Evolutionary conservation across 2,797 vertebrate genomes (phyloP).

Genomic region (Phylloscopus collybita): DNA sequence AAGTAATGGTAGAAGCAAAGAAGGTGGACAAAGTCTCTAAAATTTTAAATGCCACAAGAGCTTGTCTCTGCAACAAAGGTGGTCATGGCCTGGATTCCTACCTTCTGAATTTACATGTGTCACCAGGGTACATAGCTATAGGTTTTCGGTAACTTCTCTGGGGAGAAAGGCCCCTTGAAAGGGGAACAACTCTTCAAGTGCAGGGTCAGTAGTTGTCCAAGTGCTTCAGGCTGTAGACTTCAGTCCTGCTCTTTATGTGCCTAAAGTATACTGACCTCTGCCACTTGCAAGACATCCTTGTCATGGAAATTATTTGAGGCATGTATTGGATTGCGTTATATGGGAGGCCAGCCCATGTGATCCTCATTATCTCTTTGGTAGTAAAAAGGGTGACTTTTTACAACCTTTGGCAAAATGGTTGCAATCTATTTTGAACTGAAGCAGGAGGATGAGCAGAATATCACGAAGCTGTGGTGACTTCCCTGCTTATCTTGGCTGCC

Average conservation of each 20-base stretch:
- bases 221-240: background rate
- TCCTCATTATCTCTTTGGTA: background rate
- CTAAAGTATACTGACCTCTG: background rate
- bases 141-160: background rate
- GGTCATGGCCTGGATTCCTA: background rate
- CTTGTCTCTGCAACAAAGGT: background rate
- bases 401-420: conserved; percentile 13
- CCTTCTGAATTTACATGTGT: background rate
- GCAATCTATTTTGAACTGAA: conserved; percentile 21
- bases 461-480: background rate
- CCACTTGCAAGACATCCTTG: background rate
- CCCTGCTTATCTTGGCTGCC: conserved; percentile 27
- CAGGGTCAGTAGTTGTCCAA: background rate
- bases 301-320: background rate
- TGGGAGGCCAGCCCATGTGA: background rate
- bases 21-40: background rate
- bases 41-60: background rate
- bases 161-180: background rate
- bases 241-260: background rate
- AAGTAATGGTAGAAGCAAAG: background rate
- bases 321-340: fast-evolving
- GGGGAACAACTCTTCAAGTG: background rate
- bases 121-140: background rate
- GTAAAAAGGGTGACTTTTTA: conserved; percentile 22
- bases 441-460: background rate